phyloP scores from a whole-genome alignment of 2,797 vertebrate genomes.

The Emydoidea blandingii region DNA sequence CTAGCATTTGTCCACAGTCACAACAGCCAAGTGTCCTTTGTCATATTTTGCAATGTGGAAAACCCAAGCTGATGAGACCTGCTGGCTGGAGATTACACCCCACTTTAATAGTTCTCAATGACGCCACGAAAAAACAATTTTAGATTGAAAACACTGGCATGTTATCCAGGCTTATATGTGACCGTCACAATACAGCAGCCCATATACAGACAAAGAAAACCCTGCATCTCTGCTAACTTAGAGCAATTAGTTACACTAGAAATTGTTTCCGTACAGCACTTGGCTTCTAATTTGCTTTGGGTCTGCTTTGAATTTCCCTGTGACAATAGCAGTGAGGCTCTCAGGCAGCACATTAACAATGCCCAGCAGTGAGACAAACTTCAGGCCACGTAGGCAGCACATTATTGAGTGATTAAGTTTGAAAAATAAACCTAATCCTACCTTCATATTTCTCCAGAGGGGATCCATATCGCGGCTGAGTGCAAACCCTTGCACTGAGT shows the following conservation, averaged over 20 bases:
- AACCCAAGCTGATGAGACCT: not conserved
- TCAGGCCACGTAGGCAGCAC: not conserved
- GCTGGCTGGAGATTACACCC: not conserved
- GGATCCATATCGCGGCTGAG: constrained; percentile 56
- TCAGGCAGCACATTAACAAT: not conserved
- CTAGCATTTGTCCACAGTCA: not conserved
- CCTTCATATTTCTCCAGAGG: constrained; percentile 72
- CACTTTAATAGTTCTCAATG: not conserved
- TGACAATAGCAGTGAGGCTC: not conserved
- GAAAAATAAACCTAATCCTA: constrained; percentile 52
- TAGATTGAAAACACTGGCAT: not conserved
- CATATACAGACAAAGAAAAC: not conserved
- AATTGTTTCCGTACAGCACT: not conserved
- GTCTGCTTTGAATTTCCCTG: not conserved
- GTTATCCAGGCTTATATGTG: not conserved
- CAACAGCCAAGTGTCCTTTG: not conserved
- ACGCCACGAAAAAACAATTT: not conserved
- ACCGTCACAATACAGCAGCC: not conserved
- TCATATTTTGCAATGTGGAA: not conserved
- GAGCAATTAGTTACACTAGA: not conserved
- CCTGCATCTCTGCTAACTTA: not conserved
- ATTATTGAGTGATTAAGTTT: accelerated
- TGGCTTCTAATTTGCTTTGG: accelerated
- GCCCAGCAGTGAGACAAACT: not conserved
- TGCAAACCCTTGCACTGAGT: constrained; percentile 58